Evolutionary conservation across 2,888 invertebrate genomes (phyloP), one percentile per base, ranked within the genome.

Genomic region (Ophion obscuratus): DNA sequence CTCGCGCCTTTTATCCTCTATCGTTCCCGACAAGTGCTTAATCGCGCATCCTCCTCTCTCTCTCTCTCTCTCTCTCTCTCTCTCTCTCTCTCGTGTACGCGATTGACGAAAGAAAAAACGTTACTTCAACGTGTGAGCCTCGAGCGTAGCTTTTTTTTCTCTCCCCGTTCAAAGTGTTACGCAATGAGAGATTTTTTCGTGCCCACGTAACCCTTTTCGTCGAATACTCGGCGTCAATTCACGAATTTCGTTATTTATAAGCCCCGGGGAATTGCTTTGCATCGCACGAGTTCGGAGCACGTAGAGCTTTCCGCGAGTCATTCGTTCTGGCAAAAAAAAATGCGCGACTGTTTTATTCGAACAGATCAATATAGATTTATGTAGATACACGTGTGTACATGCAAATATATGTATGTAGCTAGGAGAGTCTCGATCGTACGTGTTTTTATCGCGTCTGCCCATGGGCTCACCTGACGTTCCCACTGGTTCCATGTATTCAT

Each of bases 21-120:
- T 73, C 57, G 47, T 64, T 31, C 61, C 31, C 57, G 64, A 76
- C 62, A 57, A 68, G 44, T 66, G 31, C 11, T 31, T 36, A 5
- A 10, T 57, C 11, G 14, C 10, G 11, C 11, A 9, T 6, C 2
- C 31, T 31, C 17, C 0, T 57, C n/a, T 10, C n/a, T 62, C 62
- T 17, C 14, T 20, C n/a, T 62, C 7, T 62, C 62, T 14, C 14
- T n/a, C 0, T 57, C n/a, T 10, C n/a, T n/a, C 59, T 73, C 57
- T 2, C 7, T 57, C 24, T 62, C 62, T 17, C 14, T 20, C n/a
- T 62, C 7, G 2, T 4, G 62, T 62, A 5, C 11, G 4, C 14
- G 5, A 59, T 20, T 20, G 31, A 9, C 31, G 10, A n/a, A 73
- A 59, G 27, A 44, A 70, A 70, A 47, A 44, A 24, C 7, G 20